Percentiles rank a stretch among this genome's conserved stretches.
Conservation (phyloP, 2,888 invertebrate genomes). For the Heliconius ethilla region DNA sequence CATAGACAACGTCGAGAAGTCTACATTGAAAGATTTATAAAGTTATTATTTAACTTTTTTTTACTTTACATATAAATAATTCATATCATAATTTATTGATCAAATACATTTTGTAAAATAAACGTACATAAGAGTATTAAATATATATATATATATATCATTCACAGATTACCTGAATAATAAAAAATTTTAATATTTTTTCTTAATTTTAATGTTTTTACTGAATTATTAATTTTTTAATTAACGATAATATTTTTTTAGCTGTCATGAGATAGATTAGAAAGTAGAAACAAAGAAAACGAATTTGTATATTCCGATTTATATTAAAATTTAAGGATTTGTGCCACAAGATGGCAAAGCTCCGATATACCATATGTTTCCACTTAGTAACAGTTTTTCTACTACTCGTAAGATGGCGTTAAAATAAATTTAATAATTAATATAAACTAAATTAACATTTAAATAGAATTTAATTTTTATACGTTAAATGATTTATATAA, state of each 20-base stretch:
- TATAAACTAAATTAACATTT: neutral
- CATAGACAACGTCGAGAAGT: constrained; percentile 32
- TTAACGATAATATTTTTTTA: too few species aligned
- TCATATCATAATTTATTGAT: neutral
- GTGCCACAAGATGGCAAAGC: neutral
- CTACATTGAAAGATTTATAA: neutral
- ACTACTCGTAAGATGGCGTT: constrained; percentile 23
- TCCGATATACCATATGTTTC: neutral
- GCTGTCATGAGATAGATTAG: too few species aligned
- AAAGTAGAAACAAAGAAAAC: too few species aligned
- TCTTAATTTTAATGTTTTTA: too few species aligned
- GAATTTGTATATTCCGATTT: too few species aligned
- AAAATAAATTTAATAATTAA: neutral
- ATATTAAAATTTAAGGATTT: neutral
- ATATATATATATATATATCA: neutral
- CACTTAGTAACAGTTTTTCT: neutral
- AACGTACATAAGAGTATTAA: neutral
- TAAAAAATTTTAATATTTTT: too few species aligned
- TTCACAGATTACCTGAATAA: too few species aligned
- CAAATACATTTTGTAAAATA: neutral
- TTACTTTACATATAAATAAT: neutral
- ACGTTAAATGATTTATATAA: too few species aligned
- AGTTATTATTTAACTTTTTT: too few species aligned
- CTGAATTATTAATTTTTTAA: too few species aligned
- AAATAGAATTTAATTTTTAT: too few species aligned